Evolutionary conservation across 1,140 invertebrate species (phyloP), one percentile per base, ranked within the genome.

Genomic region (Lethocerus indicus): DNA sequence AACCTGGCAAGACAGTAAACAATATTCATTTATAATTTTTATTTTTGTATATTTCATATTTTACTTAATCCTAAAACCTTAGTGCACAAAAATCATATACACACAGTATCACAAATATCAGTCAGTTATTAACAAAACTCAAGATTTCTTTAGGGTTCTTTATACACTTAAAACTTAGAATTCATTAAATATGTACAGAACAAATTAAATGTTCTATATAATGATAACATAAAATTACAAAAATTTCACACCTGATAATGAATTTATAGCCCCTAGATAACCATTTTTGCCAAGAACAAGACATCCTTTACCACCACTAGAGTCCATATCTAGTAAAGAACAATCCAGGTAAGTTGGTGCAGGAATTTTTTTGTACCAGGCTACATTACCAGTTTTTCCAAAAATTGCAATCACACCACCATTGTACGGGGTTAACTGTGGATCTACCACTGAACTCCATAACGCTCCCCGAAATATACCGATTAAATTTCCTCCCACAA

Each of bases 261-360:
- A 74, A 64, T 82, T 74, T 20, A 87, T 69, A 20, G 75, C 78
- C 27, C 73, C 73, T 37, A 86, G 59, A 26, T 78, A 62, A 27
- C 80, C 75, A 55, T 77, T 71, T 42, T 76, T 69, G 24, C 81
- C 80, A 23, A 78, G 66, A 4, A 84, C 71, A 47, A 86, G 68
- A 54, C 83, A 86, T 56, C 83, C 80, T 23, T 74, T 70, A 44
- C 72, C 71, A n/a, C 72, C 75, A 59, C 82, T 78, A 32, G 60
- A 65, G 60, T 83, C 75, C 0, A n/a, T n/a, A n/a, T n/a, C 81
- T 32, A 84, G 64, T 3, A 80, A 59, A 23, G 71, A 65, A 57
- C 83, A 87, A 59, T 83, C 75, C 16, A 85, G 74, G 51, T 76
- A 69, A 14, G 67, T 69, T 1, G 81, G 80, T 51, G 76, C 71